Conservation (phyloP, 1,140 invertebrate genomes). For the Procambarus clarkii region DNA sequence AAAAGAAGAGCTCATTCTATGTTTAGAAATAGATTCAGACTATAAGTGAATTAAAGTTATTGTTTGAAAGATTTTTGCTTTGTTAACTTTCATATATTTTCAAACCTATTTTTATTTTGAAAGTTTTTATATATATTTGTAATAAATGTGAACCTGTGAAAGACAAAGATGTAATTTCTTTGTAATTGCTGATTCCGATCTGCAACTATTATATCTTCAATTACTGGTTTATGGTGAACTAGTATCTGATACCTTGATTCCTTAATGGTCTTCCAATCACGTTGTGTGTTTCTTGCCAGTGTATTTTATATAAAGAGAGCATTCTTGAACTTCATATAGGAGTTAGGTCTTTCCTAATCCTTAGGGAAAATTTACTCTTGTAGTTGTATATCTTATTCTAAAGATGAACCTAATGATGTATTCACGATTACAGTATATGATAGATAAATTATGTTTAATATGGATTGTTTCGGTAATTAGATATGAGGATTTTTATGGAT, state of each 20-base stretch:
- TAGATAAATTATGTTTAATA: too few species aligned
- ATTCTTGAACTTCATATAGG: neutral
- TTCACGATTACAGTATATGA: too few species aligned
- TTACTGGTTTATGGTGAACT: neutral
- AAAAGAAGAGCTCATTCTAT: conserved; percentile 15
- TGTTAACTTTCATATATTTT: neutral
- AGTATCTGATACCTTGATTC: neutral
- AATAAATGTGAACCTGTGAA: neutral
- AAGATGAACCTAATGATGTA: too few species aligned
- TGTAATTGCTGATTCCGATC: too few species aligned
- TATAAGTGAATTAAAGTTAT: neutral
- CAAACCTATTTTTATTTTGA: neutral
- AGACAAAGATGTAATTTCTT: neutral
- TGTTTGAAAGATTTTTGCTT: neutral
- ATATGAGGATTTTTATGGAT: too few species aligned
- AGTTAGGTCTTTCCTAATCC: too few species aligned
- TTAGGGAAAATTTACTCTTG: too few species aligned
- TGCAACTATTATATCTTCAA: neutral
- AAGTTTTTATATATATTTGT: neutral
- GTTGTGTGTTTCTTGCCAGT: neutral
- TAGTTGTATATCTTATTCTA: too few species aligned
- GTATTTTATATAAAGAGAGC: neutral
- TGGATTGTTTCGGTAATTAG: too few species aligned
- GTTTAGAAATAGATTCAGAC: conserved; percentile 21
- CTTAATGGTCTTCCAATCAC: conserved; percentile 2